A percentile compares a stretch with the other conserved stretches of the same genome.
Conservation (phyloP, 1,140 invertebrate species). For the Scaptodrosophila lebanonensis region DNA sequence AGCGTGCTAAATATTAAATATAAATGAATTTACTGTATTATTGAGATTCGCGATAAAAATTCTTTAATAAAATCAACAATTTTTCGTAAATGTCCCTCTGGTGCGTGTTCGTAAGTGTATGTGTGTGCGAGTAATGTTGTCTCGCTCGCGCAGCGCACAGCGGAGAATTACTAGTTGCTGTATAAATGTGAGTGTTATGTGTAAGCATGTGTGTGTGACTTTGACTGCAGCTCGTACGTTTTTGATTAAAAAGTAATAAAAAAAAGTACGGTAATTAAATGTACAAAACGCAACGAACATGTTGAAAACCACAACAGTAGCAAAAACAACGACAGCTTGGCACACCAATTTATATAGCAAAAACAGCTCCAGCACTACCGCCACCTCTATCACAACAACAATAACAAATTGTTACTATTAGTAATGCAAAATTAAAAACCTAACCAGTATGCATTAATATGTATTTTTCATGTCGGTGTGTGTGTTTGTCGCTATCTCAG, state of each 20-base stretch:
- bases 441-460: conserved; percentile 33
- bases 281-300: conserved; percentile 18
- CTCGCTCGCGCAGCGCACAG: conserved; percentile 46
- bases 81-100: too few species aligned
- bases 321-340: conserved; percentile 9
- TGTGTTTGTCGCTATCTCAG: conserved; percentile 24
- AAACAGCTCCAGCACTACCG: too few species aligned
- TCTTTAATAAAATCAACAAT: conserved; percentile 17
- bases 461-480: conserved; percentile 19
- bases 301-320: conserved; percentile 23
- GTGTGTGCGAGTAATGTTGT: conserved; percentile 41
- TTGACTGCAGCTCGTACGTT: conserved; percentile 66
- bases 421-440: conserved; percentile 28
- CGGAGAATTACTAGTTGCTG: conserved; percentile 69
- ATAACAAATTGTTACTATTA: conserved; percentile 21
- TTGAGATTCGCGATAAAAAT: conserved; percentile 46
- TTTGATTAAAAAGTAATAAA: conserved; percentile 35
- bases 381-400: conserved; percentile 4
- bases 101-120: conserved; percentile 58
- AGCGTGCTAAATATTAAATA: too few species aligned
- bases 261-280: conserved; percentile 37
- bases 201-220: conserved; percentile 46
- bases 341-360: too few species aligned
- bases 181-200: conserved; percentile 45
- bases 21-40: too few species aligned